These are phyloP conservation scores for Meiosimyza decipiens DNA, from an alignment of 2,888 invertebrate genomes.

Conservation along the genomic window DNA sequence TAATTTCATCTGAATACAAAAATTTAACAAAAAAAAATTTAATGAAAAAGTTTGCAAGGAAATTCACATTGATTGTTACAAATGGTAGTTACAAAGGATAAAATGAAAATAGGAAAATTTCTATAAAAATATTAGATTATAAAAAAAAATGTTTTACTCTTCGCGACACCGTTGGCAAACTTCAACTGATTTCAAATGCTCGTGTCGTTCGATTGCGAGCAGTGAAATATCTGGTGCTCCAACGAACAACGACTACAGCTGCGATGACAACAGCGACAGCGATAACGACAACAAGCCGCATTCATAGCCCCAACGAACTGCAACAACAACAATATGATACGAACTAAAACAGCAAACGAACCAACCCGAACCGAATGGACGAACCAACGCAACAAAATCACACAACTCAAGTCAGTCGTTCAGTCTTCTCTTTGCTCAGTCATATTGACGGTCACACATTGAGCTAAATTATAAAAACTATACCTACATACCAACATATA, in stretches of 20 bases:
- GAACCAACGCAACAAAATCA: too few species aligned
- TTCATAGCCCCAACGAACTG: neutral
- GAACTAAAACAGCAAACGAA: too few species aligned
- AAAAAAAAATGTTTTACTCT: neutral
- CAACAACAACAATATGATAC: neutral
- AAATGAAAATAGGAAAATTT: too few species aligned
- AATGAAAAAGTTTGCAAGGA: too few species aligned
- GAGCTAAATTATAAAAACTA: neutral
- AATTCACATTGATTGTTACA: too few species aligned
- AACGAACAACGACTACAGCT: conserved; percentile 12
- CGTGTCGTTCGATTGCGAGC: conserved; percentile 15
- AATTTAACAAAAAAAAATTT: too few species aligned
- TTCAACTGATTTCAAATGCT: conserved; percentile 41
- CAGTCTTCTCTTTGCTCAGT: too few species aligned
- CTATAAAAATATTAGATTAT: neutral
- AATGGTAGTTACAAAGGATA: too few species aligned
- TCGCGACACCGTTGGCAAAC: conserved; percentile 43
- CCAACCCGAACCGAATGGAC: too few species aligned
- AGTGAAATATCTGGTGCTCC: conserved; percentile 13
- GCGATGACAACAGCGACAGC: neutral
- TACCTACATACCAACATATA: neutral
- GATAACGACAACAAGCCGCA: neutral
- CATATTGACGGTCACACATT: neutral
- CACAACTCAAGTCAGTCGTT: too few species aligned
- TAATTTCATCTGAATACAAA: too few species aligned